These are phyloP conservation scores for Lypha dubia DNA, from an alignment of 2,888 invertebrate species.

Conservation along the genomic window DNA sequence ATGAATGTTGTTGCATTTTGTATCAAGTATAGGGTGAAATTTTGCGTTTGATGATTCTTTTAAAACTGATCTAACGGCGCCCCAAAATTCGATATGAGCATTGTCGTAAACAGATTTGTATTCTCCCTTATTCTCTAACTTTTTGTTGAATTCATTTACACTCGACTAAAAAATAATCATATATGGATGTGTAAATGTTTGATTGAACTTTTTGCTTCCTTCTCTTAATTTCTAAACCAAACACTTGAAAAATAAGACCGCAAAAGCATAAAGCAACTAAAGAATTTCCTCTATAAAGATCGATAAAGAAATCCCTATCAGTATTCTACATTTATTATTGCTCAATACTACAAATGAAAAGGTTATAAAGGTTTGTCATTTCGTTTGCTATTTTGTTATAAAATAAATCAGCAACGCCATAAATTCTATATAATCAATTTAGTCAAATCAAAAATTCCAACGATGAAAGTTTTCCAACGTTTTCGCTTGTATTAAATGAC, in stretches of 20 bases:
- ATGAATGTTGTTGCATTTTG: neutral
- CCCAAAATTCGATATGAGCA: too few relatives aligned
- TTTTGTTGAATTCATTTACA: too few relatives aligned
- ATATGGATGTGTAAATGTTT: too few relatives aligned
- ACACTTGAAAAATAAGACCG: neutral
- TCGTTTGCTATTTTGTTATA: neutral
- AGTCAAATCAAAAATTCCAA: too few relatives aligned
- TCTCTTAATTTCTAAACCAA: neutral
- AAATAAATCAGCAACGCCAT: neutral
- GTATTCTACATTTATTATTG: neutral
- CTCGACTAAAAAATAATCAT: too few relatives aligned
- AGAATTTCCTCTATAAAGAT: neutral
- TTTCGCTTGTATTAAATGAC: too few relatives aligned
- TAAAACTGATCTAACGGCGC: too few relatives aligned
- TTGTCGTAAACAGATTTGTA: too few relatives aligned
- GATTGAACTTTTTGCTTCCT: too few relatives aligned
- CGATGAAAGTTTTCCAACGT: too few relatives aligned
- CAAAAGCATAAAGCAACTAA: neutral
- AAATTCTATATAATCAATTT: neutral
- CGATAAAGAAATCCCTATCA: conserved; percentile 36
- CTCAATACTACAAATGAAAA: neutral
- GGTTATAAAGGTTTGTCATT: neutral
- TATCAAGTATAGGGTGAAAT: neutral
- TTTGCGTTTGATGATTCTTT: neutral
- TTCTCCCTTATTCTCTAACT: too few relatives aligned